Evolutionary conservation across 37 sponge, comb jelly and placozoan genomes (phyloP), one percentile per base, ranked within the genome.

Genomic region (Eunapius fragilis): DNA sequence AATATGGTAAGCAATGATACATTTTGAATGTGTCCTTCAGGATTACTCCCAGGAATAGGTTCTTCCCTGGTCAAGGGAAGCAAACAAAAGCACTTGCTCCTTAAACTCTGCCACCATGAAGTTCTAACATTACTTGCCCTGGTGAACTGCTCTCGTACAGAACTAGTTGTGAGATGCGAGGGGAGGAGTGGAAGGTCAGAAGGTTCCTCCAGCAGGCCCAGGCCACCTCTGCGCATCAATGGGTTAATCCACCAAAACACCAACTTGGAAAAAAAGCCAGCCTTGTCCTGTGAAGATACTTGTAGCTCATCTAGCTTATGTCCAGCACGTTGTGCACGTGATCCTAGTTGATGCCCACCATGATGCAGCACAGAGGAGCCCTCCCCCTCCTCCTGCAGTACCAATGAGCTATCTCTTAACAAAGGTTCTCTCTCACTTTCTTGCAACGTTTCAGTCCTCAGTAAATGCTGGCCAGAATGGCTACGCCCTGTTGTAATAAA

Each of bases 161-260:
- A 25, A 23, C 67, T 13, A 4, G 96, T 96, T 3, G 72, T 19
- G 4, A 96, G 82, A 33, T 76, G 78, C 12, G n/a, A 35, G 2
- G 96, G 96, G 31, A 96, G 77, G 10, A 27, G 75, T 26, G 85
- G 86, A 11, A 96, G 84, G 41, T 96, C 89, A 14, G 84, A 70
- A 13, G 92, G 75, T n/a, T 70, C 69, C 67, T 73, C 48, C 30
- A 96, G 82, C 6, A 37, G 10, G 1, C 96, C 96, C 70, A 81
- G 28, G 0, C 87, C 74, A 11, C 96, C 96, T 31, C 78, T 79
- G 50, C 48, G 83, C 96, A 96, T 88, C 24, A 96, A 76, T 70
- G 92, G 92, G 71, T 84, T 82, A 37, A 96, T 82, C 96, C 96
- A 96, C 89, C 89, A 94, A 71, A 96, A 96, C 2, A 76, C 83